Base-by-base conservation (phyloP, 1,140 invertebrate species). In the Phocides pigmalion region DNA sequence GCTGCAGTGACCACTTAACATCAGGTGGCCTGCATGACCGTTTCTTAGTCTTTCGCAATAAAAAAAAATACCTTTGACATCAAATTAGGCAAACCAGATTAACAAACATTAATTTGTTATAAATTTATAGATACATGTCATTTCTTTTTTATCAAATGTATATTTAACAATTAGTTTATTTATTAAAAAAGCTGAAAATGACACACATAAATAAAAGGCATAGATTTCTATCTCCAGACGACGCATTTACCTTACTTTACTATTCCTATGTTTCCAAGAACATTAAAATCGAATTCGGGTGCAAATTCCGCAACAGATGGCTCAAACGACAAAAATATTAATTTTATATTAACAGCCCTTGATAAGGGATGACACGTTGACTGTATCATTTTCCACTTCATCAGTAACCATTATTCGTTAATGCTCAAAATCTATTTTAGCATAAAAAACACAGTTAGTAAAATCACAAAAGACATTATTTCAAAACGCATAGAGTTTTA, bases 351-450 rank as follows among this genome's bases (percentile, higher is more conserved):
- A 87, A 75, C 77, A 64, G 56, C 72, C 82, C 76, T 79, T 88
- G 84, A 89, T 87, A 88, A 77, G 86, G 88, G 85, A 89, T 87
- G 88, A 89, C 88, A 90, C 74, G 62, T 82, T 62, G 73, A 84
- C 74, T 79, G 67, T 86, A 89, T 90, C 84, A 79, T 84, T 90
- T 90, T 90, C 84, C 82, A 88, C 86, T 88, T 88, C 86, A 90
- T 88, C 80, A 77, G 66, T 77, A 80, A 70, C 77, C 73, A 89
- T 87, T 89, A 87, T 87, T 61, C 73, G 65, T 42, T 76, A 75
- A 76, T 75, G 66, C 56, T 67, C 66, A 64, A 78, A 72, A 49
- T 69, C 61, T 65, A 65, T 65, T 65, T 58, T 44, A 51, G 65
- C 62, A 64, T 16, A 12, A 16, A 28, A 17, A 56, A 19, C 14